Percentiles rank a stretch among this genome's conserved stretches.
These are phyloP conservation scores for Epirrhoe alternata DNA, from an alignment of 2,888 invertebrate species.

Conservation along the genomic window DNA sequence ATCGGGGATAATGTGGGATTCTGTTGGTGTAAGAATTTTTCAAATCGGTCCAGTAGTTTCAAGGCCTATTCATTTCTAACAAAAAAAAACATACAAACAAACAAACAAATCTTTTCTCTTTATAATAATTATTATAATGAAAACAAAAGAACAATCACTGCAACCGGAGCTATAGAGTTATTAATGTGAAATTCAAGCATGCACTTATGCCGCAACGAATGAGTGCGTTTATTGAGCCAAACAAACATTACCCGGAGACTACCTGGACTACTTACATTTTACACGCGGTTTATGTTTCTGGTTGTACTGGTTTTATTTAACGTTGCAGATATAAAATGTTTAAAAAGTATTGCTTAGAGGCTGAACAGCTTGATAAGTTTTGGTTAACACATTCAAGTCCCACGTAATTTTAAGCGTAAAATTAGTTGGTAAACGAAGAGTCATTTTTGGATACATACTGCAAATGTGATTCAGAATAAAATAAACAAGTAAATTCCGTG, in stretches of 20 bases:
- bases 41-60: too few relatives aligned
- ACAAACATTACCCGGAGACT: conserved; percentile 19
- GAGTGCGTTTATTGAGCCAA: conserved; percentile 12
- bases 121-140: background rate
- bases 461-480: conserved; percentile 19
- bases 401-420: background rate
- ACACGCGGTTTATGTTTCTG: background rate
- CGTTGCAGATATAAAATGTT: background rate
- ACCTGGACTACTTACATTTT: background rate
- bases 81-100: too few relatives aligned
- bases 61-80: too few relatives aligned
- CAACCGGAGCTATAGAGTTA: conserved; percentile 33
- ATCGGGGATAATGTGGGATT: too few relatives aligned
- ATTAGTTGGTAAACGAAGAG: conserved; percentile 10
- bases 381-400: background rate
- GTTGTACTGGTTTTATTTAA: background rate
- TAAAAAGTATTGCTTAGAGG: background rate
- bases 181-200: conserved; percentile 39
- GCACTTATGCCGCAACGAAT: conserved; percentile 18
- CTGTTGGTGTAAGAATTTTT: too few relatives aligned
- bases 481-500: conserved; percentile 6
- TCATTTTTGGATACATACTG: conserved; percentile 9
- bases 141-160: conserved; percentile 39
- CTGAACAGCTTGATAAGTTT: background rate
- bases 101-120: too few relatives aligned